Conservation (phyloP, 2,797 vertebrate species). For the Paedocypris micromegethes region DNA sequence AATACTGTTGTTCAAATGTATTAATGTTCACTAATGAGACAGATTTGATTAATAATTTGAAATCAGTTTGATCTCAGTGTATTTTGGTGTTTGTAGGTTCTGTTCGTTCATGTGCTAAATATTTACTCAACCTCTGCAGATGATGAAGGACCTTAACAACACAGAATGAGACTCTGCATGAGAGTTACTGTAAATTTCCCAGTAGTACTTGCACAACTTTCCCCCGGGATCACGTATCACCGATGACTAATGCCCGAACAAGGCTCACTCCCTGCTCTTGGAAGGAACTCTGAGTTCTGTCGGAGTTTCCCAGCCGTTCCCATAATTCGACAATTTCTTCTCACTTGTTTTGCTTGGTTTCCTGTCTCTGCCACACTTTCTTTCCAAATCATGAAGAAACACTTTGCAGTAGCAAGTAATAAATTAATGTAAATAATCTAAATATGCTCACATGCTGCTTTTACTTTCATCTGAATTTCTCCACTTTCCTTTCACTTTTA, state of each 20-base stretch:
- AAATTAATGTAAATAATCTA: too few species aligned
- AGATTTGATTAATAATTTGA: too few species aligned
- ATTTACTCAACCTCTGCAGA: too few species aligned
- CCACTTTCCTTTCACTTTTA: too few species aligned
- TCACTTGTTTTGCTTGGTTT: background rate
- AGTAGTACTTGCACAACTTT: background rate
- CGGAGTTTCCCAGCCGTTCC: background rate
- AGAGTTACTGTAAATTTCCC: background rate
- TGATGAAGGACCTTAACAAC: too few species aligned
- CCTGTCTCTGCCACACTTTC: background rate
- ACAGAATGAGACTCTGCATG: background rate
- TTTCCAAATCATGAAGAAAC: slow-evolving; percentile 1
- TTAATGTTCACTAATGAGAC: too few species aligned
- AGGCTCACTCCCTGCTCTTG: background rate
- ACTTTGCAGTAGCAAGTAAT: slow-evolving; percentile 8
- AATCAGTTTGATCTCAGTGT: too few species aligned
- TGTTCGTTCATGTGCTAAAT: too few species aligned
- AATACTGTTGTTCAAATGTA: too few species aligned
- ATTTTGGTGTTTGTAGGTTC: too few species aligned
- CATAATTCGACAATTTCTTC: background rate
- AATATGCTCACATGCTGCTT: too few species aligned
- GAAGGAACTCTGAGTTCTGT: background rate
- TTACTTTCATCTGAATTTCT: too few species aligned
- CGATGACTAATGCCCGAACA: slow-evolving; percentile 14
- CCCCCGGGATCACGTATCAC: background rate